Evolutionary conservation across 2,888 invertebrate genomes (phyloP).

Genomic region (Eupeodes luniger): DNA sequence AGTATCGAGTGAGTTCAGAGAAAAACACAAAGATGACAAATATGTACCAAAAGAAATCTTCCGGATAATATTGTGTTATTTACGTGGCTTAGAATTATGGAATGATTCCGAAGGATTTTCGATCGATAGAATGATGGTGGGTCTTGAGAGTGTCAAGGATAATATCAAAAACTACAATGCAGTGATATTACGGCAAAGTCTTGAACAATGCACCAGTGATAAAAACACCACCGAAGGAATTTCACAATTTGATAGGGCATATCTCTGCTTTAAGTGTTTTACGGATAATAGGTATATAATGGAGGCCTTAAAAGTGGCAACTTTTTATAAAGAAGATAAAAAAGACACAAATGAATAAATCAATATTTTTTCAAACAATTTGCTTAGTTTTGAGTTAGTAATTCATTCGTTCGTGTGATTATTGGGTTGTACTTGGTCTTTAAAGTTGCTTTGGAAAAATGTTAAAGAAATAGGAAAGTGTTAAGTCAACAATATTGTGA

Average conservation of each 20-base stretch:
- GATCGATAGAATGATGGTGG: background rate
- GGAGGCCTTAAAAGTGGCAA: background rate
- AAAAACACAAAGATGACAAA: background rate
- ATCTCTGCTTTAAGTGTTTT: conserved; percentile 43
- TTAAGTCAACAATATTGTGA: too few relatives aligned
- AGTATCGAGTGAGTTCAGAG: background rate
- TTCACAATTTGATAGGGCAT: conserved; percentile 28
- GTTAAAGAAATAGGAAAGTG: too few relatives aligned
- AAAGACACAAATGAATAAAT: background rate
- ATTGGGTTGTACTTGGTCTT: too few relatives aligned
- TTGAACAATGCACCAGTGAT: background rate
- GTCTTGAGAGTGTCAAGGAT: background rate
- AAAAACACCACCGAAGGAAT: conserved; percentile 34
- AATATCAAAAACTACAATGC: background rate
- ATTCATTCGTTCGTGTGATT: too few relatives aligned
- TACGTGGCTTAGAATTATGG: background rate
- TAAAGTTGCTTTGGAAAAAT: too few relatives aligned
- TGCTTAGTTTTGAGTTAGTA: too few relatives aligned
- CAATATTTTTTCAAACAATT: too few relatives aligned
- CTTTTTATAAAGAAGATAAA: background rate
- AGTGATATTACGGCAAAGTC: background rate
- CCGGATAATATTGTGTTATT: background rate
- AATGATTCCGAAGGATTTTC: background rate
- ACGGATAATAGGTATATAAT: conserved; percentile 7
- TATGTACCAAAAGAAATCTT: background rate